phyloP scores from a whole-genome alignment of 2,797 vertebrate species.

The Clarias laeviceps region DNA sequence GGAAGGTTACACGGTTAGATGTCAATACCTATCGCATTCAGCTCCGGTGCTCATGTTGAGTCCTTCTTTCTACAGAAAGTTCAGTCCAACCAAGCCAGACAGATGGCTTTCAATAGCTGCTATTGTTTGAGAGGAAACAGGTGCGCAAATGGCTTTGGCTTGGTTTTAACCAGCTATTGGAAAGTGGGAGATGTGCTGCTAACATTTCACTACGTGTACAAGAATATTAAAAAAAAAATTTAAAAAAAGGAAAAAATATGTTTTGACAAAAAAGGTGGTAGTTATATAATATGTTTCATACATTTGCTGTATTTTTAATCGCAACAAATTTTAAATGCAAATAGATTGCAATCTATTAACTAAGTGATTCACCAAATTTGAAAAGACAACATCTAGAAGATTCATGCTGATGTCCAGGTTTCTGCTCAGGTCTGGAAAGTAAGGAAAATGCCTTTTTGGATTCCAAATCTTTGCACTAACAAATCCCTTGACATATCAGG shows the following conservation, averaged over 20 bases:
- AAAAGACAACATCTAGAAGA: not conserved
- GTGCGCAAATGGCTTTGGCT: conserved; percentile 48
- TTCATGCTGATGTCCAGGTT: not conserved
- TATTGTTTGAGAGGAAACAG: conserved; percentile 52
- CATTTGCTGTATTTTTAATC: not conserved
- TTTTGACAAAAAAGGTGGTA: not conserved
- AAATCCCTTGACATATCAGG: not conserved
- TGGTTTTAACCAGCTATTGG: conserved; percentile 38
- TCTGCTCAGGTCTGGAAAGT: not conserved
- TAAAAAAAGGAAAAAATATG: not conserved
- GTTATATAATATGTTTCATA: not conserved
- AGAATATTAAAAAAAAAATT: not conserved
- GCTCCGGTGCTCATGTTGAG: conserved; percentile 8
- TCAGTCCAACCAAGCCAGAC: conserved; percentile 46
- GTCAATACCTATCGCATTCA: conserved; percentile 27
- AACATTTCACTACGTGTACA: not conserved
- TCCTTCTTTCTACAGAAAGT: conserved; percentile 39
- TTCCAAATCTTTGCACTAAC: not conserved
- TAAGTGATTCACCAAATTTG: not conserved
- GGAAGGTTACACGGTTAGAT: conserved; percentile 30
- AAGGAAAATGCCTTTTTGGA: not conserved
- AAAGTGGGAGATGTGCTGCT: conserved; percentile 16
- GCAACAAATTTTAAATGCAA: not conserved
- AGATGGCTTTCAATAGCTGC: conserved; percentile 46
- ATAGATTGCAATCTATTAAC: not conserved